A percentile compares a stretch with the other conserved stretches of the same genome.
Evolutionary conservation across 2,797 vertebrate species (phyloP).

Genomic region (Phrynocephalus forsythii): DNA sequence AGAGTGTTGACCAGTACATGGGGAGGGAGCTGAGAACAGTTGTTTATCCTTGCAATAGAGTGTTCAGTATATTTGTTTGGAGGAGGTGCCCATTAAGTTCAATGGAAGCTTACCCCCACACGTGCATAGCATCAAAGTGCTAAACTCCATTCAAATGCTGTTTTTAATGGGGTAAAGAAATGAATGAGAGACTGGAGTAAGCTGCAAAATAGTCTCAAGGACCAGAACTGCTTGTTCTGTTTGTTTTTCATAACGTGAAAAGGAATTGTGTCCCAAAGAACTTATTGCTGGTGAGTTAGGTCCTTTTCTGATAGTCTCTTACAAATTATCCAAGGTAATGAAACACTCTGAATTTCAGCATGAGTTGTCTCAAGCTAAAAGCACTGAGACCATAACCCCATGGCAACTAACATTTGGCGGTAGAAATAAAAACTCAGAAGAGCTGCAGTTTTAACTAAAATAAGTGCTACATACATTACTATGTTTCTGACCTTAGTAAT

Average conservation of each 20-base stretch:
- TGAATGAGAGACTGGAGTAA: neutral
- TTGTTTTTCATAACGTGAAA: neutral
- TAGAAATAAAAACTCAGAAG: neutral
- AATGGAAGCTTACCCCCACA: neutral
- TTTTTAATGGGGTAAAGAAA: neutral
- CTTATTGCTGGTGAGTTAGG: neutral
- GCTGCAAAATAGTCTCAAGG: neutral
- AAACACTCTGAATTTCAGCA: neutral
- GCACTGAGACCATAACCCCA: neutral
- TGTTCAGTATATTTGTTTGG: neutral
- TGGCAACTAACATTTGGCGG: neutral
- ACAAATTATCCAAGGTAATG: neutral
- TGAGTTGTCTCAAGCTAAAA: neutral
- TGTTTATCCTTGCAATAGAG: neutral
- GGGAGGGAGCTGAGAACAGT: neutral
- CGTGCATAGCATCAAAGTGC: neutral
- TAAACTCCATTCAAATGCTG: neutral
- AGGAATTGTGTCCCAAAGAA: neutral
- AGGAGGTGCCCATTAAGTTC: neutral
- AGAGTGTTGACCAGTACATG: neutral
- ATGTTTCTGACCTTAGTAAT: neutral
- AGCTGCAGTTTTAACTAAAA: constrained; percentile 5
- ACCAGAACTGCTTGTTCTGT: neutral
- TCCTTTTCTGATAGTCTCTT: neutral
- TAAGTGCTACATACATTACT: constrained; percentile 1